Evolutionary conservation across 2,113 vertebrate species (phyloP), one percentile per base, ranked within the genome.

Genomic region (Montifringilla adamsi): DNA sequence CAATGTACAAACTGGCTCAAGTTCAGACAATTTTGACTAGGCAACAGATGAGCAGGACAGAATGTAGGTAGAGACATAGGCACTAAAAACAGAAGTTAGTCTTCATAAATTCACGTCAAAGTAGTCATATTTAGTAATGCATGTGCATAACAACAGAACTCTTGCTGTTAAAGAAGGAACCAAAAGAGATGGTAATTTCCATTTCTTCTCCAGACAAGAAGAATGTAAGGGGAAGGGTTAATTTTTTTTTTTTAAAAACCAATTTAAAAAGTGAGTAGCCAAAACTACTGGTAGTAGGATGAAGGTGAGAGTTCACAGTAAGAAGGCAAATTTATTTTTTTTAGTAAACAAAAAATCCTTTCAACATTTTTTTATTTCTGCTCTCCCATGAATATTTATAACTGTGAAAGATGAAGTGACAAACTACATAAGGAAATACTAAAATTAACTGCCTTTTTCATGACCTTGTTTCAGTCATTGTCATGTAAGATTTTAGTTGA

Each of bases 371-470:
- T 62, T 56, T 68, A 50, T 90, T 93, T 87, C 30, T 55, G 4
- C 13, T 84, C 16, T 62, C 6, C 33, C 73, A 33, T 84, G 69
- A 78, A 53, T 84, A 81, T 90, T 80, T 90, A 23, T 79, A 85
- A n/a, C 41, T 64, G 53, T 49, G 43, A 59, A 87, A 75, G 49
- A 78, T 59, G 41, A 91, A 75, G 52, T 87, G 87, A 58, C 68
- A 91, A 93, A 52, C 53, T 82, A 37, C 58, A 62, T 53, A 64
- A 68, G 74, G 35, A 75, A 93, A 94, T 44, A 72, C 31, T 92
- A 84, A 76, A 89, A 94, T 63, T 76, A 88, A 83, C 67, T 87
- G 59, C 49, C n/a, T 86, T 90, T 83, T 93, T 88, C 79, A 66
- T 7, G 66, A 55, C 59, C 41, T 94, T 69, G 22, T 73, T 94